Evolutionary conservation across 2,888 invertebrate genomes (phyloP).

Genomic region (Drosophila greeni): DNA sequence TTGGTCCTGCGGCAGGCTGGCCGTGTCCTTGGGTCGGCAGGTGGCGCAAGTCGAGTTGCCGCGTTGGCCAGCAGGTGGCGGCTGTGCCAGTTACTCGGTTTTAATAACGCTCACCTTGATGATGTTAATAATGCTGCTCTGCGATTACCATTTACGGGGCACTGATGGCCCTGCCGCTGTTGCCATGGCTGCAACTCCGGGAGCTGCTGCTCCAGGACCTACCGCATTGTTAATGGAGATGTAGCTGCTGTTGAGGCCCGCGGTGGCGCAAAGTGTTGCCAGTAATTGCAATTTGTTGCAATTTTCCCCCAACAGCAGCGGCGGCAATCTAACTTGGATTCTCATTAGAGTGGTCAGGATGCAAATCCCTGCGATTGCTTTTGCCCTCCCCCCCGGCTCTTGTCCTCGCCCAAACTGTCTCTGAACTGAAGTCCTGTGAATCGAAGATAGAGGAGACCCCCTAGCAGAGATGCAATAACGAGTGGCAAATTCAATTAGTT

Average conservation of each 20-base stretch:
- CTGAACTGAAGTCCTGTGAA: constrained; percentile 12
- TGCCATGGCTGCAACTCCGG: constrained; percentile 15
- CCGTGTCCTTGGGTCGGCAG: constrained; percentile 39
- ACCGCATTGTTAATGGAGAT: constrained; percentile 42
- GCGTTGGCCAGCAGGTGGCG: constrained; percentile 43
- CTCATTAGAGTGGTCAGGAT: constrained; percentile 26
- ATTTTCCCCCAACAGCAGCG: constrained; percentile 9
- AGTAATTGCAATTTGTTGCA: constrained; percentile 47
- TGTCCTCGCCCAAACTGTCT: background rate
- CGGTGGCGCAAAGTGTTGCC: constrained; percentile 34
- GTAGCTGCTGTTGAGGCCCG: constrained; percentile 21
- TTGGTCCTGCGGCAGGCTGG: constrained; percentile 17
- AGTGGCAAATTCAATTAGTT: constrained; percentile 41
- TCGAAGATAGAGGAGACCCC: constrained; percentile 1
- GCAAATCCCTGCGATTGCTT: constrained; percentile 9
- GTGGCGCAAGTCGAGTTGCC: constrained; percentile 32
- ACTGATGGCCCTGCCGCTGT: background rate
- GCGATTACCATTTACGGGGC: constrained; percentile 40
- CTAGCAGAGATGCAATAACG: constrained; percentile 23
- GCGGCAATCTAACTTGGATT: constrained; percentile 32
- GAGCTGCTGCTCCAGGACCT: constrained; percentile 6
- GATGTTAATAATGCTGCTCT: constrained; percentile 49
- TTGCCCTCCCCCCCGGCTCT: background rate
- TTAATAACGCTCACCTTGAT: constrained; percentile 50
- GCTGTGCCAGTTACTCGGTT: constrained; percentile 34